Base-by-base conservation (phyloP, 2,113 vertebrate genomes). In the Thymallus thymallus region DNA sequence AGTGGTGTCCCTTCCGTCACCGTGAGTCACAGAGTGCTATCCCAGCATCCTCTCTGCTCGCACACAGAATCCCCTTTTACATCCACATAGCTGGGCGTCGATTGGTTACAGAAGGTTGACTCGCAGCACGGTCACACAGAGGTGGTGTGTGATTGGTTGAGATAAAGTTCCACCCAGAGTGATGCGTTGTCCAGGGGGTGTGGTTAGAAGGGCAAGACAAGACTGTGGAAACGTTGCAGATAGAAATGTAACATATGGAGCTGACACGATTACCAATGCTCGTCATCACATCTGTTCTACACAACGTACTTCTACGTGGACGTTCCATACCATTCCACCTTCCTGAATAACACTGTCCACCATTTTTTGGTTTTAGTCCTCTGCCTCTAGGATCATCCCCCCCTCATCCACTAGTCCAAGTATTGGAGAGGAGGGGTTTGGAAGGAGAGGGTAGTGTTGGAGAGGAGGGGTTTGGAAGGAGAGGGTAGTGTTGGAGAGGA, bases 111-210 rank as follows among this genome's bases (percentile, higher is more conserved):
- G 85, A 82, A 78, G 72, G 85, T 80, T 74, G 74, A 82, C 80
- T 89, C 87, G 88, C 83, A 86, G 84, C 77, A 85, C 83, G 82
- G 74, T 85, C 82, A 84, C 77, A 74, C 68, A 78, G 84, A 85
- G 73, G 76, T 75, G 82, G 76, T 69, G 35, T 80, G 89, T 86
- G 80, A 88, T 87, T 80, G 79, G 82, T 82, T 85, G 81, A 88
- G 82, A 89, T 85, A 85, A 87, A 78, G 74, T 72, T 86, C 81
- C 83, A 77, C 75, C 77, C 56, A 83, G 75, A 82, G 81, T 70
- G 24, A 78, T 67, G 62, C 61, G 48, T 64, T 76, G 73, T 85
- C 80, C 84, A 68, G 79, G 68, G 35, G 83, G 24, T 26, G 10
- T 24, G 22, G 22, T 30, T 23, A 24, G 14, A 66, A 66, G 18